These are phyloP conservation scores for Tachypleus tridentatus DNA, from an alignment of 1,140 invertebrate genomes.

Conservation along the genomic window DNA sequence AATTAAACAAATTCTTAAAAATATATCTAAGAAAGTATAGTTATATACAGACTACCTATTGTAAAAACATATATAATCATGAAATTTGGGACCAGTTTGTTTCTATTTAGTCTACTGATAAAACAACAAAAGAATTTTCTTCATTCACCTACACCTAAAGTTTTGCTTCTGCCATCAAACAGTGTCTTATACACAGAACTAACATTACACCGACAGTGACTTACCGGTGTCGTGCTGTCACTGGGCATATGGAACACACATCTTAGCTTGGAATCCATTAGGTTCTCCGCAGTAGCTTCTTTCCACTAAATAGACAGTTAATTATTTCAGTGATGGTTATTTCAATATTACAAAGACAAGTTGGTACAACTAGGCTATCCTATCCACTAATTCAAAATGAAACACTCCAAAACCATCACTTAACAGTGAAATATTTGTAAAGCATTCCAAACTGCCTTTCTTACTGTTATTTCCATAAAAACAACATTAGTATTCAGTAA, in stretches of 20 bases:
- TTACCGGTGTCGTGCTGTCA: slow-evolving; percentile 13
- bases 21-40: no score
- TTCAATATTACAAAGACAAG: no score
- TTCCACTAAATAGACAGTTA: slow-evolving; percentile 16
- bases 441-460: no score
- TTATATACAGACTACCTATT: no score
- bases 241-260: slow-evolving; percentile 23
- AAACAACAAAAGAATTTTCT: not conserved
- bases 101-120: not conserved
- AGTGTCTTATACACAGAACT: not conserved
- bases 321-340: no score
- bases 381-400: no score
- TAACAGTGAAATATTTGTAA: no score
- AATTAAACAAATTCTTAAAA: no score
- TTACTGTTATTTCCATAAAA: no score
- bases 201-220: not conserved
- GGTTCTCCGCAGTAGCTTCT: slow-evolving; percentile 17
- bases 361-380: no score
- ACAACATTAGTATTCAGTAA: no score
- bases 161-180: not conserved
- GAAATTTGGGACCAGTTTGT: not conserved
- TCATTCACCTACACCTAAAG: not conserved
- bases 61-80: not conserved
- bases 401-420: no score
- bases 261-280: slow-evolving; percentile 27